phyloP scores from a whole-genome alignment of 2,888 invertebrate species.

The Oegoconia quadripuncta region DNA sequence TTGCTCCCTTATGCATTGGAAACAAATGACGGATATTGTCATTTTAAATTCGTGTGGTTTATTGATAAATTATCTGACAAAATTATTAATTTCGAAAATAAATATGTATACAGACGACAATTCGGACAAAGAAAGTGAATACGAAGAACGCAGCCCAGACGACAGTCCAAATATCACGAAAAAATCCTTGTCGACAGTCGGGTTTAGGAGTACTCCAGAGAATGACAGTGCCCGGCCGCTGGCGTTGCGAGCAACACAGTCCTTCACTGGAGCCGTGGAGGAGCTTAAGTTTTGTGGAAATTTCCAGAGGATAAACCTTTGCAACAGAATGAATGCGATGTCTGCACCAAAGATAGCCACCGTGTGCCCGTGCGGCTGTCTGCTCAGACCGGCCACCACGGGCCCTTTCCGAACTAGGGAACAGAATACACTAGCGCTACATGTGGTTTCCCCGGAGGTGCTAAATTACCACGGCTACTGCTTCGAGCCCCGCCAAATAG shows the following conservation, averaged over 20 bases:
- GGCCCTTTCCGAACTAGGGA: constrained; percentile 67
- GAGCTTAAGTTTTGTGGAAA: constrained; percentile 58
- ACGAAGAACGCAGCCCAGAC: constrained; percentile 54
- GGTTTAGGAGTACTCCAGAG: constrained; percentile 55
- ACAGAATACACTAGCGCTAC: constrained; percentile 58
- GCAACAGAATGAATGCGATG: constrained; percentile 48
- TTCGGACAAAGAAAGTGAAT: constrained; percentile 68
- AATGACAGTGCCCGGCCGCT: constrained; percentile 56
- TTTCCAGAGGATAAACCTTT: constrained; percentile 57
- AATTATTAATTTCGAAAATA: constrained; percentile 24
- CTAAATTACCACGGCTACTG: constrained; percentile 76
- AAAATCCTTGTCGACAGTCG: constrained; percentile 65
- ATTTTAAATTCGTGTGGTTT: constrained; percentile 31
- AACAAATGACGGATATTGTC: constrained; percentile 36
- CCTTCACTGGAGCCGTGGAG: constrained; percentile 64
- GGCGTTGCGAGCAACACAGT: constrained; percentile 65
- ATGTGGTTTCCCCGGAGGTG: constrained; percentile 74
- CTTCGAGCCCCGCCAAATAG: constrained; percentile 79
- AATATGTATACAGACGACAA: constrained; percentile 67
- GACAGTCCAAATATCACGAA: constrained; percentile 60
- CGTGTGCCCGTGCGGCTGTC: constrained; percentile 68
- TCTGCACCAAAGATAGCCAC: constrained; percentile 46
- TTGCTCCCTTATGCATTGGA: not conserved
- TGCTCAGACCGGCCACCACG: constrained; percentile 48
- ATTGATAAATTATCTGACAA: constrained; percentile 16